Base-by-base conservation (phyloP, 2,888 invertebrate species). In the Sarcophaga variegata region DNA sequence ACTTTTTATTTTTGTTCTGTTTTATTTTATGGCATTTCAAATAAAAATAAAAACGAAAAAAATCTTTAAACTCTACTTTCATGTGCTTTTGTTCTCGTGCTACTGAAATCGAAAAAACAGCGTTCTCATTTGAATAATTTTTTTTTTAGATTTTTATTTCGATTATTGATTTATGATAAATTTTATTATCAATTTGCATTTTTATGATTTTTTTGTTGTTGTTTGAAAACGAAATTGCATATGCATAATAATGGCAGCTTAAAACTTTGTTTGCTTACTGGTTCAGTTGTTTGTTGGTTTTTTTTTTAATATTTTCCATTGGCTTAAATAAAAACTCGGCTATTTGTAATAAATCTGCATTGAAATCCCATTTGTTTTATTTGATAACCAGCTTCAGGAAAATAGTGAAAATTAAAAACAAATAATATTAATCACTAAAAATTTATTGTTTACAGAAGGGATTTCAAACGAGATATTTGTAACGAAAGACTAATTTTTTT, bases 121-220 rank as follows among this genome's bases (percentile, higher is more conserved):
- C 4, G 14, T 1, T 17, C 12, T 1, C 12, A 17, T 54, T 54
- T 59, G 27, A 49, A n/a, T 63, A 70, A 45, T 70, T 76, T 27
- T 71, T 80, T 77, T 59, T 37, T 8, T 71, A 71, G 3, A 12
- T 22, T 49, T n/a, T 69, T 49, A 69, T 69, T 45, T 69, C 11
- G 69, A 20, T 79, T 79, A 70, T 75, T 79, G 79, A 74, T 74
- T 72, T 78, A 72, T 79, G 66, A 45, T 67, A 64, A 83, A 78
- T 78, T n/a, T 75, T 70, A 69, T 69, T 69, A 76, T 64, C 64
- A 45, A 82, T 76, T 82, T 82, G 63, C 82, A 77, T 82, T 64
- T 77, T 47, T 47, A 70, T 69, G 59, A 64, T 64, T 25, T 10
- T 54, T 47, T 17, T 2, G 59, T 27, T 37, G 4, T 20, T 54